Evolutionary conservation across 1,140 invertebrate species (phyloP).

Genomic region (Paralvinella palmiformis): DNA sequence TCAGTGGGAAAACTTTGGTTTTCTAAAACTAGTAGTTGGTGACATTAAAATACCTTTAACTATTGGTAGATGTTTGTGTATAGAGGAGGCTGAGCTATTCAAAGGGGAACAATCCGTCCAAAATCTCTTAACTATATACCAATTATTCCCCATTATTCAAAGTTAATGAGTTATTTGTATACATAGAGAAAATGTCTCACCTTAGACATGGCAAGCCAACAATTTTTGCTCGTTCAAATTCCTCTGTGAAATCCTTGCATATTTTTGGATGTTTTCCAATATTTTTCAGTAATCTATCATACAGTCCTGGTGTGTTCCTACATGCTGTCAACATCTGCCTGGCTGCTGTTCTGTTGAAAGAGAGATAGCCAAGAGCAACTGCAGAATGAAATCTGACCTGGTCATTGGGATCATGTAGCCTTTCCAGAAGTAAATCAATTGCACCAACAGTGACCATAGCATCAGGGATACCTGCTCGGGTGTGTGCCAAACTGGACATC

Average conservation of each 20-base stretch:
- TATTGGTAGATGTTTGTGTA: not conserved
- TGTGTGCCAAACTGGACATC: constrained; percentile 46
- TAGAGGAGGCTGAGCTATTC: not conserved
- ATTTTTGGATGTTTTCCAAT: constrained; percentile 45
- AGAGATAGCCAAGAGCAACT: constrained; percentile 47
- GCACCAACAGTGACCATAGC: constrained; percentile 48
- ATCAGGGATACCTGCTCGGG: constrained; percentile 47
- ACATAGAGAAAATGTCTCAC: constrained; percentile 21
- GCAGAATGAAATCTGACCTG: constrained; percentile 39
- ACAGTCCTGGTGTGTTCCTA: constrained; percentile 43
- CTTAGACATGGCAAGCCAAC: constrained; percentile 46
- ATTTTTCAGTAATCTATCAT: constrained; percentile 42
- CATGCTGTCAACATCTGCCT: constrained; percentile 40
- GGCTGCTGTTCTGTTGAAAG: constrained; percentile 47
- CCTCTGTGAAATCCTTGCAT: constrained; percentile 41
- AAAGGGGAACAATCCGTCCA: not conserved
- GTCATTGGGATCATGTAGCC: constrained; percentile 34
- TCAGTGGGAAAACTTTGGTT: no score
- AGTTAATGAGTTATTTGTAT: not conserved
- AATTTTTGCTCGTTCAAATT: constrained; percentile 41
- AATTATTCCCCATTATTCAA: not conserved
- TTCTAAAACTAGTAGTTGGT: not conserved
- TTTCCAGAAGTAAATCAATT: constrained; percentile 38
- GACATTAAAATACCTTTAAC: not conserved
- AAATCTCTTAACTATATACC: not conserved